A percentile compares a stretch with the other conserved stretches of the same genome.
Conservation (phyloP, 2,113 vertebrate species). For the Myotis yumanensis region DNA sequence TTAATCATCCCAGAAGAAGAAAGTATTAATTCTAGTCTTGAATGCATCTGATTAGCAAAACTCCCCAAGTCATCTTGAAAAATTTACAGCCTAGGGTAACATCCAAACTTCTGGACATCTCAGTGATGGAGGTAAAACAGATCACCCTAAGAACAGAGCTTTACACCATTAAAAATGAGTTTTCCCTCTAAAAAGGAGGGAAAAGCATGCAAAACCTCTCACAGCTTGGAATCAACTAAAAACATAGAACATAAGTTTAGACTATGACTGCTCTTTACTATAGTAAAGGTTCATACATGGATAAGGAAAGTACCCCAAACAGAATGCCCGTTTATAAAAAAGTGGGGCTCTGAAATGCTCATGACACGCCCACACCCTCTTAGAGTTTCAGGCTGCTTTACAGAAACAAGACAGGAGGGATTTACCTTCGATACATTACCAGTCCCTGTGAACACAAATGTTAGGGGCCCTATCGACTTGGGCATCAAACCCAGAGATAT, state of each 20-base stretch:
- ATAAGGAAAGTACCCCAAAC: not conserved
- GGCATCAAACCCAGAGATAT: constrained; percentile 98
- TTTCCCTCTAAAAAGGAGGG: not conserved
- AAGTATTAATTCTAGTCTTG: not conserved
- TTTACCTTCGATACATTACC: constrained; percentile 98
- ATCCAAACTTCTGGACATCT: not conserved
- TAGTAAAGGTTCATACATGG: not conserved
- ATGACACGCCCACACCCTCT: not conserved
- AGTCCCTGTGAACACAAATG: constrained; percentile 97
- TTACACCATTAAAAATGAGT: not conserved
- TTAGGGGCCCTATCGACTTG: constrained; percentile 95
- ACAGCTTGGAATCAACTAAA: not conserved
- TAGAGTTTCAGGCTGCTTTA: not conserved
- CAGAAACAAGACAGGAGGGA: not conserved
- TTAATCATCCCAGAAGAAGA: constrained; percentile 47
- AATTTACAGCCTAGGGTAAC: not conserved
- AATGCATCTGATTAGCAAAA: constrained; percentile 25
- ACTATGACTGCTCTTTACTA: not conserved
- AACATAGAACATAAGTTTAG: not conserved
- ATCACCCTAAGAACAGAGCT: not conserved
- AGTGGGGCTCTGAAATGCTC: not conserved
- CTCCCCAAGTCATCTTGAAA: not conserved
- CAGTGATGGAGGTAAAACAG: not conserved
- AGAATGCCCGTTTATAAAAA: not conserved
- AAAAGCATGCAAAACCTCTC: not conserved